These are phyloP conservation scores for Conops quadrifasciatus DNA, from an alignment of 2,888 invertebrate genomes.

Conservation along the genomic window DNA sequence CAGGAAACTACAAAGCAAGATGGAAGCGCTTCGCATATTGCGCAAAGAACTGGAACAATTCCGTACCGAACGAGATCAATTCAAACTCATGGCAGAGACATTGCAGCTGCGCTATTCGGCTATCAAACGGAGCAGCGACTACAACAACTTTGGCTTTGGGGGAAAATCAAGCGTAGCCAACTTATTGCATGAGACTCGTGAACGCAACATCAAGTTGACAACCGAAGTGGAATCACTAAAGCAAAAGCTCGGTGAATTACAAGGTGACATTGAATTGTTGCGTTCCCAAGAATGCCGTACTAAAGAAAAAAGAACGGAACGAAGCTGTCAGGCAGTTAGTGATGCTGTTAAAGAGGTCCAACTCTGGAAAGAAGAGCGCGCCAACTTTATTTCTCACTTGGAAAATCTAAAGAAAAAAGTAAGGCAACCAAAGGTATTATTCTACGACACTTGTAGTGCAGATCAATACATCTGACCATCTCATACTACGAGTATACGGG, in stretches of 20 bases:
- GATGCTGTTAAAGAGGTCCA: conserved; percentile 49
- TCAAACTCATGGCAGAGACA: conserved; percentile 82
- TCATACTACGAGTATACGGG: background rate
- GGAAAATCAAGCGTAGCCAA: conserved; percentile 68
- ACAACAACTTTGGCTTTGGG: conserved; percentile 54
- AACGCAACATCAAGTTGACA: conserved; percentile 69
- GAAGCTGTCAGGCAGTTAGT: conserved; percentile 31
- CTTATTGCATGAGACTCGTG: conserved; percentile 69
- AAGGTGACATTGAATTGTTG: conserved; percentile 75
- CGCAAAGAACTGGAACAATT: conserved; percentile 81
- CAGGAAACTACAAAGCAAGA: conserved; percentile 81
- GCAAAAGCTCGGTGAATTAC: conserved; percentile 76
- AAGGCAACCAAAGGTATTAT: background rate
- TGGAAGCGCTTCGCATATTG: conserved; percentile 82
- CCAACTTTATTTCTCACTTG: conserved; percentile 61
- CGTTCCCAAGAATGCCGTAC: conserved; percentile 60
- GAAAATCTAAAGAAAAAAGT: conserved; percentile 62
- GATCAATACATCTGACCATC: too few relatives aligned
- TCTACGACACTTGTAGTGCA: background rate
- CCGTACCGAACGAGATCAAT: conserved; percentile 81
- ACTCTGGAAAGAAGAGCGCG: conserved; percentile 62
- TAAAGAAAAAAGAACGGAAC: conserved; percentile 38
- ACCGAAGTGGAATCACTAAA: conserved; percentile 73
- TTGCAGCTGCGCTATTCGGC: conserved; percentile 70
- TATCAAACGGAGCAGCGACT: conserved; percentile 64